Conservation (phyloP, 1,140 invertebrate species). For the Hyles vespertilio region DNA sequence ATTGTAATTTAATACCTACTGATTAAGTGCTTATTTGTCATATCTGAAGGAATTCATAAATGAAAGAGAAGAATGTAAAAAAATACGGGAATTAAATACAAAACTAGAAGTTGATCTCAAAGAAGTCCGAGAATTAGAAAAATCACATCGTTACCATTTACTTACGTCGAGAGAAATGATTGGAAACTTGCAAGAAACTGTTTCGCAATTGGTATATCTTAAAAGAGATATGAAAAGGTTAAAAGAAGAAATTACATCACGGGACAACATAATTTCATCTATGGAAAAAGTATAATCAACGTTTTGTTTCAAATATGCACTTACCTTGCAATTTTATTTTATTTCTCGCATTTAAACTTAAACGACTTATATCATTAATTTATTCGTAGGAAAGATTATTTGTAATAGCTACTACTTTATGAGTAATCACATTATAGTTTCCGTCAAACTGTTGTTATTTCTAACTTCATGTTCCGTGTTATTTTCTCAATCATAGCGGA, state of each 20-base stretch:
- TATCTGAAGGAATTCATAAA: conserved; percentile 41
- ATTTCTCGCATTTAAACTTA: no score
- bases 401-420: no score
- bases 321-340: no score
- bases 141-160: conserved; percentile 59
- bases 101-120: conserved; percentile 58
- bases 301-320: no score
- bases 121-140: conserved; percentile 53
- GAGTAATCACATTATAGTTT: no score
- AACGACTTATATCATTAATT: no score
- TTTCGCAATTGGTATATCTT: conserved; percentile 63
- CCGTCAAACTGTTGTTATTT: no score
- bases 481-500: no score
- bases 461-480: no score
- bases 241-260: conserved; percentile 52
- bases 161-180: conserved; percentile 65
- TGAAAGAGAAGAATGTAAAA: conserved; percentile 50
- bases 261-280: conserved; percentile 41
- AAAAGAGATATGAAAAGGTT: conserved; percentile 64
- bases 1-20: conserved; percentile 10
- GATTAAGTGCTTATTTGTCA: neutral
- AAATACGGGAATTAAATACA: conserved; percentile 42
- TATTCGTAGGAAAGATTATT: no score
- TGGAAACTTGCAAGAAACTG: conserved; percentile 62
- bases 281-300: conserved; percentile 44